phyloP scores from a whole-genome alignment of 2,113 vertebrate genomes.

The Cottus gobio region DNA sequence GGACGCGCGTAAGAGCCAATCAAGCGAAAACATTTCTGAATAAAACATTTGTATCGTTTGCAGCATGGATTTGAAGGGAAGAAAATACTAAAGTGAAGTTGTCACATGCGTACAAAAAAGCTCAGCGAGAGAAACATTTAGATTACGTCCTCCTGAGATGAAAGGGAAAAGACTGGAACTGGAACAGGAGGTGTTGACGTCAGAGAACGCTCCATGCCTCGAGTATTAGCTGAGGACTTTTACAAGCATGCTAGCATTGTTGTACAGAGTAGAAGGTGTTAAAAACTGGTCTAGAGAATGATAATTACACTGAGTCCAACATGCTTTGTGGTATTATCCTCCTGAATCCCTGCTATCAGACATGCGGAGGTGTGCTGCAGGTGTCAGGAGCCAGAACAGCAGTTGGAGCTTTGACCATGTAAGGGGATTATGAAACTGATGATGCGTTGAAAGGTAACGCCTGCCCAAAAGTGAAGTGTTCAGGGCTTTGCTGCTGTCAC shows the following conservation, averaged over 20 bases:
- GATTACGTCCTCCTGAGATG: conserved; percentile 2
- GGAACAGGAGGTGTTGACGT: conserved; percentile 12
- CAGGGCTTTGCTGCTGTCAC: conserved; percentile 74
- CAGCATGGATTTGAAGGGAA: conserved; percentile 16
- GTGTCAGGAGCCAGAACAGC: conserved; percentile 66
- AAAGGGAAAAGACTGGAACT: conserved; percentile 25
- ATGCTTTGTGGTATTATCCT: conserved; percentile 67
- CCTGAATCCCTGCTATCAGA: conserved; percentile 70
- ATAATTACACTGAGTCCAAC: conserved; percentile 63
- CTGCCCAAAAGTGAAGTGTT: conserved; percentile 79
- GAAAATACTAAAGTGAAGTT: conserved; percentile 16
- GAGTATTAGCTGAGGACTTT: conserved; percentile 36
- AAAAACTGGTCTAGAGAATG: conserved; percentile 55
- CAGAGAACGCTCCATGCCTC: conserved; percentile 1
- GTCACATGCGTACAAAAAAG: not conserved
- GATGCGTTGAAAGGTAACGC: conserved; percentile 81
- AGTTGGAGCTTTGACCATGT: conserved; percentile 75
- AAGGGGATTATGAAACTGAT: conserved; percentile 84
- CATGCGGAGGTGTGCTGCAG: conserved; percentile 55
- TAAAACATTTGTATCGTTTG: conserved; percentile 36
- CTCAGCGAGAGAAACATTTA: conserved; percentile 26
- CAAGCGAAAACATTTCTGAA: conserved; percentile 48
- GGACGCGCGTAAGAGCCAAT: conserved; percentile 55
- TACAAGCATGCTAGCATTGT: conserved; percentile 29
- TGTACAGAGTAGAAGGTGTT: conserved; percentile 27